Conservation (phyloP, 2,797 vertebrate genomes). For the Lutjanus campechanus region DNA sequence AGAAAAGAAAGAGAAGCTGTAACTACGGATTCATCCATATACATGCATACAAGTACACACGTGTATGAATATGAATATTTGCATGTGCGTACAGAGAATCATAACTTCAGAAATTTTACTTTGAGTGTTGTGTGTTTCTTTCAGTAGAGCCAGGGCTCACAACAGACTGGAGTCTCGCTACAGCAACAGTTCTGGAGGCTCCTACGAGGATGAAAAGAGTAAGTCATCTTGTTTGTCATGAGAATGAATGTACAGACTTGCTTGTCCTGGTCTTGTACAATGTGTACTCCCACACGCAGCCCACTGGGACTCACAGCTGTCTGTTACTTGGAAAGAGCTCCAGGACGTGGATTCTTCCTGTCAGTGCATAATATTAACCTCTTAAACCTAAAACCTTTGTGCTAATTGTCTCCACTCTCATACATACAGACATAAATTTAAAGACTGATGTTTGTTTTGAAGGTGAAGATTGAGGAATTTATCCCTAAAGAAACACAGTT, state of each 20-base stretch:
- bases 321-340: conserved; percentile 31
- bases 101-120: conserved; percentile 8
- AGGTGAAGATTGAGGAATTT: background rate
- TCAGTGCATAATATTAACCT: conserved; percentile 12
- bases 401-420: conserved; percentile 15
- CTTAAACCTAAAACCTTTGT: background rate
- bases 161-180: conserved; percentile 97
- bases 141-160: conserved; percentile 92
- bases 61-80: too few relatives aligned
- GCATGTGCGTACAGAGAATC: too few relatives aligned
- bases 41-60: too few relatives aligned
- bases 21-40: too few relatives aligned
- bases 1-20: too few relatives aligned
- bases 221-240: conserved; percentile 71
- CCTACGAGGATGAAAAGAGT: conserved; percentile 99
- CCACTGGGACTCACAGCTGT: conserved; percentile 21
- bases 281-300: conserved; percentile 17
- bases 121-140: conserved; percentile 27
- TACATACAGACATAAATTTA: background rate
- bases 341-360: conserved; percentile 39
- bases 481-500: background rate
- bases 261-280: background rate
- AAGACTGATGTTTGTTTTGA: background rate
- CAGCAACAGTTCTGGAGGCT: conserved; percentile 98
- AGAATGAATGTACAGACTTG: conserved; percentile 15